These are phyloP conservation scores for Erebia aethiops DNA, from an alignment of 2,888 invertebrate species.

Conservation along the genomic window DNA sequence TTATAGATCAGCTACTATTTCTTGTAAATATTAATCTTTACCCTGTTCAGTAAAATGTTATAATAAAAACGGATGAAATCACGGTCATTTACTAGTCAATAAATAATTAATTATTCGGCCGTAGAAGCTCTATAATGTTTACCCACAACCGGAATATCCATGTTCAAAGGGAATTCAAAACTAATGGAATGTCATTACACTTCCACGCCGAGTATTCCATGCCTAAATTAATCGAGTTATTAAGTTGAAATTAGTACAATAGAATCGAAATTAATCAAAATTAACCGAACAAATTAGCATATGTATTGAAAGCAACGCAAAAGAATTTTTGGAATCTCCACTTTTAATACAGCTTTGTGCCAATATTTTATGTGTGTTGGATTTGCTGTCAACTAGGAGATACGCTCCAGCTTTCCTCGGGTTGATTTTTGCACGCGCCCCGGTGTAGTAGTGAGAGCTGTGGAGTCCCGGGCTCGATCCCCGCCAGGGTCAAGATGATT, in stretches of 20 bases:
- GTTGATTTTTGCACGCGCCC: too few relatives aligned
- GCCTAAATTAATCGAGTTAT: neutral
- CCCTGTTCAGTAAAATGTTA: neutral
- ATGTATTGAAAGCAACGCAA: neutral
- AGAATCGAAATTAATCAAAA: neutral
- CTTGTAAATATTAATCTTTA: neutral
- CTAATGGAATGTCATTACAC: neutral
- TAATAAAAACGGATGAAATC: neutral
- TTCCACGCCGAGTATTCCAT: neutral
- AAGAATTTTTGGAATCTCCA: too few relatives aligned
- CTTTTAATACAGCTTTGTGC: too few relatives aligned
- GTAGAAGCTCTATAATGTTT: neutral
- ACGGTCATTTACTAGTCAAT: neutral
- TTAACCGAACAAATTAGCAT: neutral
- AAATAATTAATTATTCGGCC: conserved; percentile 7
- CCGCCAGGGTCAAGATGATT: too few relatives aligned
- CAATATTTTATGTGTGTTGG: too few relatives aligned
- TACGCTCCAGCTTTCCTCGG: too few relatives aligned
- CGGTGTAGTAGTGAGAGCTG: too few relatives aligned
- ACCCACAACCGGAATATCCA: neutral
- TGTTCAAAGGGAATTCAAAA: conserved; percentile 14
- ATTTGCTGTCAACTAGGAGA: too few relatives aligned
- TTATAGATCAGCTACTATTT: too few relatives aligned
- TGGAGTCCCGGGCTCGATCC: too few relatives aligned
- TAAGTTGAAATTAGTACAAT: neutral